Base-by-base conservation (phyloP, 1,140 invertebrate genomes). In the Arctopsyche grandis region DNA sequence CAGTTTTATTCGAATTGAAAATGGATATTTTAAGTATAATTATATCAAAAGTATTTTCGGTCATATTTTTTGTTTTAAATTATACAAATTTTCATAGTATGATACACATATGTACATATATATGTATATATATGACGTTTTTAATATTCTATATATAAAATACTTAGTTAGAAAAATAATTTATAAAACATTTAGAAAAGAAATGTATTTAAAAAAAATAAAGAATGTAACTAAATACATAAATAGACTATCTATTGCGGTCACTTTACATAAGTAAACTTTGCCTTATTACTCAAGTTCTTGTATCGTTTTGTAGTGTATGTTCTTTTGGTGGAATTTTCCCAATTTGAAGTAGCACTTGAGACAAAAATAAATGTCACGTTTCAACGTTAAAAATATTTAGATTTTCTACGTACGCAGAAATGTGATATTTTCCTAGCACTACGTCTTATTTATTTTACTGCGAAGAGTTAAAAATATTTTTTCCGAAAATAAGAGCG, bases 401-500 rank as follows among this genome's bases (percentile, higher is more conserved):
- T 66, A 21, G 24, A 66, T 66, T 66, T 66, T 66, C 26, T 22
- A 10, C 22, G 63, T 66, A 66, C 63, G 63, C 63, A 66, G 63
- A 66, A 66, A 66, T 66, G 63, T 66, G 63, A 66, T 66, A 66
- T 66, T 66, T 66, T 66, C 63, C 26, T 26, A 66, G 26, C 63
- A 66, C 22, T 66, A 24, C 63, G 7, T 66, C 63, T 60, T 60
- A 21, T 60, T 60, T 60, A 1, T 9, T 60, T 60, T 3, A 1
- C n/a, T 66, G 26, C 63, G 9, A 26, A 26, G 24, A 5, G 12
- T 66, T 66, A 38, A 38, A 38, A 38, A 38, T 7, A 38, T 38
- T 38, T 38, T 38, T 38, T 1, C 1, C 29, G 29, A 38, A 38
- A 38, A 1, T 7, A 38, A 38, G n/a, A 38, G 7, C 29, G 29